Evolutionary conservation across 2,888 invertebrate species (phyloP).

Genomic region (Andrena bicolor): DNA sequence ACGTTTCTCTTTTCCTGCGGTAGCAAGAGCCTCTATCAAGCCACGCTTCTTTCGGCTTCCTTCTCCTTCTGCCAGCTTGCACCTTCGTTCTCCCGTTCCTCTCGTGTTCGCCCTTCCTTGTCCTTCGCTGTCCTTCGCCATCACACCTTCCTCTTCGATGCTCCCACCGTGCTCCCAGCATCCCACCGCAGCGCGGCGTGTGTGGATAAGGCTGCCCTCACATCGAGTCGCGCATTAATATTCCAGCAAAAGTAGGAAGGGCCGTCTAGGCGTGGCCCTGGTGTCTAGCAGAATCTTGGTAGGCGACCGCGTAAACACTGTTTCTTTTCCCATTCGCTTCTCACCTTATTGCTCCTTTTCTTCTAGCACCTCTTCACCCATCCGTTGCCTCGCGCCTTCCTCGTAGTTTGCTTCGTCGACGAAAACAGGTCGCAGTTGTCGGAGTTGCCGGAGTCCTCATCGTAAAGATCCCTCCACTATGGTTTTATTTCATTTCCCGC

Average conservation of each 20-base stretch:
- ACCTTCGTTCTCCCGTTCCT: conserved; percentile 10
- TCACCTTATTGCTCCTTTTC: neutral
- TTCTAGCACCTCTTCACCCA: neutral
- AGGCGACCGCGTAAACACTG: conserved; percentile 16
- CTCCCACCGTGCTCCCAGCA: conserved; percentile 17
- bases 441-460: no score
- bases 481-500: no score
- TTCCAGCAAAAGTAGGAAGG: conserved; percentile 66
- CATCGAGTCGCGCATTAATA: conserved; percentile 71
- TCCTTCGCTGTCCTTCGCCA: neutral
- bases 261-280: conserved; percentile 55
- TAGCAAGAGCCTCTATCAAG: conserved; percentile 75
- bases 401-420: no score
- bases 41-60: conserved; percentile 59
- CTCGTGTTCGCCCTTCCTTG: neutral
- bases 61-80: conserved; percentile 23
- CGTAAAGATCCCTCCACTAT: no score
- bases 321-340: conserved; percentile 14
- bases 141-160: conserved; percentile 13
- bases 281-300: conserved; percentile 16
- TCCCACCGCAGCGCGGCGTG: conserved; percentile 15
- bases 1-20: conserved; percentile 80
- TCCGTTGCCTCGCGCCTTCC: neutral
- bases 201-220: conserved; percentile 44
- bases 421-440: conserved; percentile 4